Evolutionary conservation across 2,113 vertebrate species (phyloP), one percentile per base, ranked within the genome.

Genomic region (Silurus meridionalis): DNA sequence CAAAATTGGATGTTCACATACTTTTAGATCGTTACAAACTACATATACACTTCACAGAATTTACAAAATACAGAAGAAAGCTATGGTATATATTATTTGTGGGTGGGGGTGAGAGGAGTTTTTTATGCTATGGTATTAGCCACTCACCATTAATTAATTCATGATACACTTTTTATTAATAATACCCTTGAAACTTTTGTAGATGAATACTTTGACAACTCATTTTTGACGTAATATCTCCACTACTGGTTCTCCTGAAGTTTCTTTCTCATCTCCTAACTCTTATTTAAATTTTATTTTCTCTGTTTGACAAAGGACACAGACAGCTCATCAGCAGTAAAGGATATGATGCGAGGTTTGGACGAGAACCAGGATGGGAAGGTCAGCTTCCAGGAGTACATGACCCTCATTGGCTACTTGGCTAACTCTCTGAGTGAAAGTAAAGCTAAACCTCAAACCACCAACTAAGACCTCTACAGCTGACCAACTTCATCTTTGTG

Each of bases 381-480:
- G 80, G 92, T 96, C 92, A 89, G 89, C 92, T 95, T 95, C 89
- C 66, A 85, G 87, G 93, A 95, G 90, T 94, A 94, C 88, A 85
- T 95, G 89, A 82, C 23, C 81, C 90, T 95, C 91, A 85, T 95
- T 55, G 94, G 94, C 74, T 93, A 93, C 89, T 0, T 95, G 88
- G 95, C 94, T 79, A 92, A 69, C 13, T 23, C 87, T 61, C 1
- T 92, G 61, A 94, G 94, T 86, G 64, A 94, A 85, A 86, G 52
- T 46, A 86, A 90, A 64, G 0, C 0, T 8, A 90, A 3, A 53
- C 2, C 23, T 66, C 80, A 86, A 78, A 19, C 25, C 19, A 0
- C 50, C 75, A 83, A 86, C 8, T 60, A 74, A 46, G 83, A 60
- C 17, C 52, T 79, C 61, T 23, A 23, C 19, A 46, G 8, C 48